Evolutionary conservation across 2,888 invertebrate genomes (phyloP).

Genomic region (Choreutis nemorana): DNA sequence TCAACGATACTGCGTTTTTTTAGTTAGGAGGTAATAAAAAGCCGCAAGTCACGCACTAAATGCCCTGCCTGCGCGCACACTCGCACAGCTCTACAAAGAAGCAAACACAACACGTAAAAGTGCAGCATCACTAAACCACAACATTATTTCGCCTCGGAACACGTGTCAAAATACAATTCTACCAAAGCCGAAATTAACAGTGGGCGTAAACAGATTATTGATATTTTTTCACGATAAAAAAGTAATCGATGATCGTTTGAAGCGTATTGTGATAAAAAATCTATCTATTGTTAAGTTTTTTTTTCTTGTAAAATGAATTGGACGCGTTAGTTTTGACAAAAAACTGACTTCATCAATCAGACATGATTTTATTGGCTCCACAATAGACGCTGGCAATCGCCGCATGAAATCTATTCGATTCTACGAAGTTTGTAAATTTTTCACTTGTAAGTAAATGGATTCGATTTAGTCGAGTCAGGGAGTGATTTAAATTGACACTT

Average conservation of each 20-base stretch:
- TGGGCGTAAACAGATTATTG: conserved; percentile 65
- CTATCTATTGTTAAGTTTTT: conserved; percentile 50
- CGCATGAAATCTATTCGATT: conserved; percentile 42
- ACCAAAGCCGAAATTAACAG: conserved; percentile 62
- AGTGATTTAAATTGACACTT: no score
- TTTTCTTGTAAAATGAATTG: conserved; percentile 42
- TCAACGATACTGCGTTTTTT: conserved; percentile 35
- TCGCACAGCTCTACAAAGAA: conserved; percentile 52
- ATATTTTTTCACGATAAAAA: conserved; percentile 62
- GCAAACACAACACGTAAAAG: conserved; percentile 55
- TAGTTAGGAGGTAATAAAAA: conserved; percentile 59
- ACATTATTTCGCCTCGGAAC: conserved; percentile 62
- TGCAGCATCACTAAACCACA: conserved; percentile 58
- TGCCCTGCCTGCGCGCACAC: conserved; percentile 28
- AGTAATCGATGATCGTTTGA: conserved; percentile 62
- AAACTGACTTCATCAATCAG: conserved; percentile 61
- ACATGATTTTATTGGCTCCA: conserved; percentile 51
- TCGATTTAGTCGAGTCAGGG: conserved; percentile 43
- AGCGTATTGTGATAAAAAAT: conserved; percentile 42
- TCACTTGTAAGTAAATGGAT: conserved; percentile 41
- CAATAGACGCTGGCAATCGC: conserved; percentile 47
- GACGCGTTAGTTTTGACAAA: conserved; percentile 45
- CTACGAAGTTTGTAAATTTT: conserved; percentile 42
- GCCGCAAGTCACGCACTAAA: conserved; percentile 34
- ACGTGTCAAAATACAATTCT: conserved; percentile 65